Percentiles rank a stretch among this genome's conserved stretches.
phyloP scores from a whole-genome alignment of 2,113 vertebrate species.

The Apteryx owenii region DNA sequence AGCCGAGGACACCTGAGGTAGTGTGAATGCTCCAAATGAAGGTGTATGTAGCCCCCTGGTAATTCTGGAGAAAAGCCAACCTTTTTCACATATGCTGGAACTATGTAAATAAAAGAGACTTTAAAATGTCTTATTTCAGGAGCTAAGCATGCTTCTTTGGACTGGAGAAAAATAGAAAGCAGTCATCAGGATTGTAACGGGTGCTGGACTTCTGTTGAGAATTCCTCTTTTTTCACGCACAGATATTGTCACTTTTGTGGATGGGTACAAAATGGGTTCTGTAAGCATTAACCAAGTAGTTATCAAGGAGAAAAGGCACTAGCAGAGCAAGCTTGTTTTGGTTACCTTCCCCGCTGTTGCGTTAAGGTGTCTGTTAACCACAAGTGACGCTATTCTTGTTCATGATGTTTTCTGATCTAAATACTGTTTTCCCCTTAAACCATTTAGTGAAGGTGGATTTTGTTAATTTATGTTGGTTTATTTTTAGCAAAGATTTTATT shows the following conservation, averaged over 20 bases:
- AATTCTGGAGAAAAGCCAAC: neutral
- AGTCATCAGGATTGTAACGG: neutral
- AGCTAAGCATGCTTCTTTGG: neutral
- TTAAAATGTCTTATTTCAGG: neutral
- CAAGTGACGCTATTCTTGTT: neutral
- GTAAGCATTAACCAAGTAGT: neutral
- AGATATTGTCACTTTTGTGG: neutral
- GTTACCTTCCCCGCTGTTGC: neutral
- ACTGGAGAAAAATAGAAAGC: neutral
- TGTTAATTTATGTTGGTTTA: neutral
- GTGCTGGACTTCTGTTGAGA: neutral
- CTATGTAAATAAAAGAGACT: neutral
- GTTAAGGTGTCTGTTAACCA: neutral
- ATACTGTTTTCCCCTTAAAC: neutral
- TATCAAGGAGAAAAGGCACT: neutral
- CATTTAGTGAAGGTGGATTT: neutral
- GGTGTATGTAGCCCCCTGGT: neutral
- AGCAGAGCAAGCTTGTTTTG: neutral
- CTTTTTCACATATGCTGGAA: neutral
- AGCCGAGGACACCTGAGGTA: rapidly evolving
- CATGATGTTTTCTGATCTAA: neutral
- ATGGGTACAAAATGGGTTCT: neutral
- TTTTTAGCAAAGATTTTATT: neutral
- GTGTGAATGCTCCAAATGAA: neutral
- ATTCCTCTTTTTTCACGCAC: neutral